Percentiles rank a stretch among this genome's conserved stretches.
These are phyloP conservation scores for Magallana nippona DNA, from an alignment of 2,888 invertebrate species.

Conservation along the genomic window DNA sequence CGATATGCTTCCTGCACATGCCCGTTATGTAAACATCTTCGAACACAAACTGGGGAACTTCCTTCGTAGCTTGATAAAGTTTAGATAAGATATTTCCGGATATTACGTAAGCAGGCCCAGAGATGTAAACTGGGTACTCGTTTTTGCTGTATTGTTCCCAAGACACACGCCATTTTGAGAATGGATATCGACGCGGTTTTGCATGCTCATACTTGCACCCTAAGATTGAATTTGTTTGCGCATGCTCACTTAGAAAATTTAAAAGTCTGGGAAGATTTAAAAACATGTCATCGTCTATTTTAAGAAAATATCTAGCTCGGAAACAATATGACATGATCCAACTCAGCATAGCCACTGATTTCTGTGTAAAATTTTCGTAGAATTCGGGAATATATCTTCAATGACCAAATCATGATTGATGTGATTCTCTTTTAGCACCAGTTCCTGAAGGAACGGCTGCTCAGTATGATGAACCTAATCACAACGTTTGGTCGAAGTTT, in stretches of 20 bases:
- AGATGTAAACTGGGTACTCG: constrained; percentile 88
- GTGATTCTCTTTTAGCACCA: background rate
- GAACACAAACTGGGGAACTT: constrained; percentile 88
- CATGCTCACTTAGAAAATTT: background rate
- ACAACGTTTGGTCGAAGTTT: background rate
- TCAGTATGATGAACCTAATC: background rate
- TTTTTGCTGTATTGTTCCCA: background rate
- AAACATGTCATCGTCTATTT: constrained; percentile 80
- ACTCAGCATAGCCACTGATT: constrained; percentile 79
- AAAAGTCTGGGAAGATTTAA: constrained; percentile 48
- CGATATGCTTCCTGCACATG: constrained; percentile 86
- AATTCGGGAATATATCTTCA: constrained; percentile 42
- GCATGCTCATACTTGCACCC: background rate
- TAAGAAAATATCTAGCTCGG: constrained; percentile 77
- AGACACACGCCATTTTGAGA: background rate
- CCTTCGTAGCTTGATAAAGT: constrained; percentile 86
- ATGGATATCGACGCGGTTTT: background rate
- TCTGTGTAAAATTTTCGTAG: constrained; percentile 80
- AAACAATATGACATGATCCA: constrained; percentile 79
- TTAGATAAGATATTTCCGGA: constrained; percentile 87
- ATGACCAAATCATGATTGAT: constrained; percentile 34
- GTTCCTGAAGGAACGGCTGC: background rate
- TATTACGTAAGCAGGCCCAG: constrained; percentile 94
- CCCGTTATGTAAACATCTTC: constrained; percentile 96
- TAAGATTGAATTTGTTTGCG: background rate